phyloP scores from a whole-genome alignment of 2,113 vertebrate species.

The Chloropsis hardwickii region DNA sequence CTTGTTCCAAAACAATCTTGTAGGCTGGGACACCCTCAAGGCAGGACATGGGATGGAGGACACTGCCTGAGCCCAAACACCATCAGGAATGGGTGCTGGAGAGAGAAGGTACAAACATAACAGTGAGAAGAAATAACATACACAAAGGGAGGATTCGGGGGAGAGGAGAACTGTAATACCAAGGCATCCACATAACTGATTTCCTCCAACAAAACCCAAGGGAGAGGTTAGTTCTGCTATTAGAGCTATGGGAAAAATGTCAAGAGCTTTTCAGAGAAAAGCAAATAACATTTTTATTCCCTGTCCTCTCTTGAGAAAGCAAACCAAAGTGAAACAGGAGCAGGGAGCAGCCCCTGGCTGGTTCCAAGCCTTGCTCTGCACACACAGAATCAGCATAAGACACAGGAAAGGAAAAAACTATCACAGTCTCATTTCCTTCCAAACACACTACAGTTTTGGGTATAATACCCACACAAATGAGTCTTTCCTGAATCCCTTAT shows the following conservation, averaged over 20 bases:
- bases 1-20: neutral
- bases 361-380: neutral
- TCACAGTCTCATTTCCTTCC: neutral
- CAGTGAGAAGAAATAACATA: neutral
- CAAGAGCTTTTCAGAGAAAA: neutral
- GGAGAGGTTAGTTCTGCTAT: neutral
- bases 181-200: neutral
- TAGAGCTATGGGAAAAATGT: neutral
- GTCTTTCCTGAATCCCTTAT: neutral
- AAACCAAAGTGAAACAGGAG: neutral
- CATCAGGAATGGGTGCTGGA: neutral
- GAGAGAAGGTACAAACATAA: neutral
- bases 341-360: neutral
- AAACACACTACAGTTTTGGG: neutral
- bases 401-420: neutral
- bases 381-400: rapidly evolving
- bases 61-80: neutral
- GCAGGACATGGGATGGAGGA: neutral
- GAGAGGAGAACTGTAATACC: neutral
- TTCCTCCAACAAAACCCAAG: neutral
- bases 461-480: rapidly evolving
- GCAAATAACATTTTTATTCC: neutral
- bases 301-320: neutral
- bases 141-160: neutral
- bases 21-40: neutral